These are phyloP conservation scores for Penaeus monodon DNA, from an alignment of 2,888 invertebrate genomes.

Conservation along the genomic window DNA sequence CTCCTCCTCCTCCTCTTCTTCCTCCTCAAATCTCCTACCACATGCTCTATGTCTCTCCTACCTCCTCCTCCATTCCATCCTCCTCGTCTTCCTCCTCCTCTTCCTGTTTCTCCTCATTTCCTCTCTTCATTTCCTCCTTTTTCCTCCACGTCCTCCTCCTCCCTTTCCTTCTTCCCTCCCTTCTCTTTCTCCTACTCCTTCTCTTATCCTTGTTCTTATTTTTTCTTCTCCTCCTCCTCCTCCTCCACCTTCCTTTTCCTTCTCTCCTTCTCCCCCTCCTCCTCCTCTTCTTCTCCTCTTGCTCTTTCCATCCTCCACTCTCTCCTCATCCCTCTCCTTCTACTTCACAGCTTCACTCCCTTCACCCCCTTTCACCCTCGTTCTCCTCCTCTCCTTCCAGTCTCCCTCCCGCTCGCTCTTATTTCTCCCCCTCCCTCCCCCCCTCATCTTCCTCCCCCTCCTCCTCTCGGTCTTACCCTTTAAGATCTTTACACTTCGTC, in stretches of 20 bases:
- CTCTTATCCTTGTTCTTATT: background rate
- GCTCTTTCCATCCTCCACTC: background rate
- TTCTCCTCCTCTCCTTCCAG: constrained; percentile 7
- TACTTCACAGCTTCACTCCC: too few relatives aligned
- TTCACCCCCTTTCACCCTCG: constrained; percentile 10
- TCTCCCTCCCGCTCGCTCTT: background rate
- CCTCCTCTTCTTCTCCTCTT: background rate
- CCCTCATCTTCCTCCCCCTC: background rate
- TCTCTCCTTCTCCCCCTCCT: background rate
- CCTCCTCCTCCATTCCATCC: background rate
- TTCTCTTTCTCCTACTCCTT: background rate
- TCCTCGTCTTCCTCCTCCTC: background rate
- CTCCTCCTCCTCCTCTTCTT: background rate
- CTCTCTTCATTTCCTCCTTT: background rate
- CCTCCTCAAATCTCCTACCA: too few relatives aligned
- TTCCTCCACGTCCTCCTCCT: background rate
- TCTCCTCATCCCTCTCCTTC: background rate
- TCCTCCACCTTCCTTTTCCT: background rate
- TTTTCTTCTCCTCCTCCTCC: background rate
- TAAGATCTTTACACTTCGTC: background rate
- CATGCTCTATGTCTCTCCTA: too few relatives aligned
- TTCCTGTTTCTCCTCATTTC: background rate
- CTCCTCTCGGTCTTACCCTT: background rate
- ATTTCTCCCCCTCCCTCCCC: background rate
- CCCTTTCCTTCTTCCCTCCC: background rate